phyloP scores from a whole-genome alignment of 1,140 invertebrate genomes.

The Cotesia glomerata region DNA sequence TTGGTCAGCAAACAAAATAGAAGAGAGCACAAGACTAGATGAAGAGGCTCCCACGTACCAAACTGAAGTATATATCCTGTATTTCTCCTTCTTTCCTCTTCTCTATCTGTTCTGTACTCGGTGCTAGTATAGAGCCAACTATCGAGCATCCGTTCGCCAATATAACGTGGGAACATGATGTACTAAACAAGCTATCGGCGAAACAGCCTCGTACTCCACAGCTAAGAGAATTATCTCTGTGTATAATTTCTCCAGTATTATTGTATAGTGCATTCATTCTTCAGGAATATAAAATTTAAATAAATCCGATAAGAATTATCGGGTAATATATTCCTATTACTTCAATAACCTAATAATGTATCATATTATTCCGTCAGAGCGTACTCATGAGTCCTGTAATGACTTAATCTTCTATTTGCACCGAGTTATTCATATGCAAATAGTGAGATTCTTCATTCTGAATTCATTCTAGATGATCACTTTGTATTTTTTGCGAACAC shows the following conservation, averaged over 20 bases:
- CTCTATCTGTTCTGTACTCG: neutral
- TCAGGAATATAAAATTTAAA: neutral
- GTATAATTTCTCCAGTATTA: neutral
- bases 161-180: constrained; percentile 35
- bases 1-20: neutral
- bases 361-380: too few species aligned
- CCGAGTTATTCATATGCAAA: too few species aligned
- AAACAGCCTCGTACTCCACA: neutral
- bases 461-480: too few species aligned
- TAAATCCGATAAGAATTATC: neutral
- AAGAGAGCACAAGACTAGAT: too few species aligned
- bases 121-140: neutral
- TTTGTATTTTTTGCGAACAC: too few species aligned
- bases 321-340: too few species aligned
- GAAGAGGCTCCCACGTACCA: neutral
- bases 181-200: neutral
- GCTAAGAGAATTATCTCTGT: neutral
- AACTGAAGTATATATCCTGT: neutral
- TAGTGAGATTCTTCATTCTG: too few species aligned
- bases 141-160: constrained; percentile 12
- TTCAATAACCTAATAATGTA: too few species aligned
- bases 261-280: neutral
- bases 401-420: too few species aligned
- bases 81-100: neutral
- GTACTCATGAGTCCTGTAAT: too few species aligned